phyloP scores from a whole-genome alignment of 2,113 vertebrate species.

The Cheilinus undulatus region DNA sequence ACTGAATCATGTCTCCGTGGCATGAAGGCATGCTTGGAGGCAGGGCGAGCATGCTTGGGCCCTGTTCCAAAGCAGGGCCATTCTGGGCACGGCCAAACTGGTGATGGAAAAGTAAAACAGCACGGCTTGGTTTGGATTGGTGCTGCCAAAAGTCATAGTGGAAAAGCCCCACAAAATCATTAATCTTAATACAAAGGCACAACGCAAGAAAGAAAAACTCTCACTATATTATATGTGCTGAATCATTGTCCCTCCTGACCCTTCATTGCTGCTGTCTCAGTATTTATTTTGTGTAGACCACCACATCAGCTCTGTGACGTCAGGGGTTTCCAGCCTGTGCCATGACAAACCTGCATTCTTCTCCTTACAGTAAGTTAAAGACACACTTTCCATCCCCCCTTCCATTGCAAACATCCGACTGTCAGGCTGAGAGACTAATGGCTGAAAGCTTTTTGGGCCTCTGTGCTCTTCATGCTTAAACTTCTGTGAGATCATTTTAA shows the following conservation, averaged over 20 bases:
- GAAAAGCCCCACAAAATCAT: too few species aligned
- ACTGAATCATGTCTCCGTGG: too few species aligned
- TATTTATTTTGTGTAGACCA: slow-evolving; percentile 34
- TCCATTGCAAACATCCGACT: neutral
- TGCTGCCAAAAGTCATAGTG: too few species aligned
- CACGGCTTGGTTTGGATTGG: too few species aligned
- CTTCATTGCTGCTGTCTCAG: neutral
- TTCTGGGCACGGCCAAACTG: too few species aligned
- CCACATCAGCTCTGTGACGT: slow-evolving; percentile 9
- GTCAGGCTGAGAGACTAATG: neutral
- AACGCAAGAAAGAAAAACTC: too few species aligned
- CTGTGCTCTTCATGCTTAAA: neutral
- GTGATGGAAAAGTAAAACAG: too few species aligned
- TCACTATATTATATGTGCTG: slow-evolving; percentile 8
- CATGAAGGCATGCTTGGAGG: too few species aligned
- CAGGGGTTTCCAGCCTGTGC: slow-evolving; percentile 31
- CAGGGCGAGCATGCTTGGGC: too few species aligned
- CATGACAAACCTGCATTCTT: slow-evolving; percentile 12
- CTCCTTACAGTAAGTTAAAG: neutral
- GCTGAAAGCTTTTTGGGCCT: neutral
- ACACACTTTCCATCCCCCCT: slow-evolving; percentile 51
- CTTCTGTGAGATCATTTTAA: slow-evolving; percentile 2
- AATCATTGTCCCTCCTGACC: slow-evolving; percentile 24
- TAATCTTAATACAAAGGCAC: too few species aligned
- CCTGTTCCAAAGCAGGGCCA: too few species aligned